Evolutionary conservation across 2,113 vertebrate species (phyloP), one percentile per base, ranked within the genome.

Genomic region (Crotophaga sulcirostris): DNA sequence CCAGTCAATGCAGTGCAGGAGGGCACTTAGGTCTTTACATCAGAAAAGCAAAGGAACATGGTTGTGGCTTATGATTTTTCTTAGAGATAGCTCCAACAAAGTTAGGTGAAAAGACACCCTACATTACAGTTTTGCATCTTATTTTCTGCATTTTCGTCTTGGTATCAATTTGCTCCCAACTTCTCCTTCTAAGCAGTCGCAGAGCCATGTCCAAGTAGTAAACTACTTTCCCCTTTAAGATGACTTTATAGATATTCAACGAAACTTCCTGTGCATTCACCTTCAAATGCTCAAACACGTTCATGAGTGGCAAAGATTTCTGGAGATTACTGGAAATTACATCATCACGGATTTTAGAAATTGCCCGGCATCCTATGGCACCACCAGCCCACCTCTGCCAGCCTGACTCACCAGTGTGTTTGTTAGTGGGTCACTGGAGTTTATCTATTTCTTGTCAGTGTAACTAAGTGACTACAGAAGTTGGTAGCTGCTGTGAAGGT

Each of bases 361-460:
- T 34, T 24, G n/a, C 31, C 11, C 2, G 0, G 0, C 49, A 19
- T n/a, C 33, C 45, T 54, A 18, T 13, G 33, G 28, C 47, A 55
- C 24, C 42, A 70, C 11, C 17, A 56, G 13, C 6, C 6, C 3
- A 16, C 18, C 19, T 80, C 38, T 58, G 66, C n/a, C 63, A 87
- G 63, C 33, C 13, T 52, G 25, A 15, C 38, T 60, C 47, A 54
- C 34, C 54, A 18, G 36, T 47, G n/a, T 54, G 81, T 54, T 14
- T 49, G 59, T 49, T 60, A 40, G 40, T 66, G 44, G 36, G 36
- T 56, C 40, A 26, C 31, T 70, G 38, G 47, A 38, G 25, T 78
- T 76, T 40, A 7, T 34, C 16, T 34, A 4, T n/a, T 87, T 84
- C 42, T 81, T 58, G 36, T 21, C 55, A 38, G 19, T 29, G 13